phyloP scores from a whole-genome alignment of 2,797 vertebrate species.

The Nyctalus aviator region DNA sequence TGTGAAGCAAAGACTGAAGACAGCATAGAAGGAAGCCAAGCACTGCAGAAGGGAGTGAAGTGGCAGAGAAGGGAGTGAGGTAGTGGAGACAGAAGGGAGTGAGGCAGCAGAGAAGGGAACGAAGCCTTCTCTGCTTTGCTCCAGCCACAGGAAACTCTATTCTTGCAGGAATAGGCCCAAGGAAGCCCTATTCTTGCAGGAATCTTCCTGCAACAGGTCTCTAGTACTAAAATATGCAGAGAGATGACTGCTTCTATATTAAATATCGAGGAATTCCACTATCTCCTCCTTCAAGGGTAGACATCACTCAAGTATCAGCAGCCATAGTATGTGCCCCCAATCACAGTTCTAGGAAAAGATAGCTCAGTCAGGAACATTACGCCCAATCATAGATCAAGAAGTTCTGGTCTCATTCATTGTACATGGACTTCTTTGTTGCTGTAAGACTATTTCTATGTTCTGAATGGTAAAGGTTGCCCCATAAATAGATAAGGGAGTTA shows the following conservation, averaged over 20 bases:
- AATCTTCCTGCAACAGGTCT: no score
- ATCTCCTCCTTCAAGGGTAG: not conserved
- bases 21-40: no score
- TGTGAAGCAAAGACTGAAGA: no score
- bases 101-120: no score
- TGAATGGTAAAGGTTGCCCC: slow-evolving; percentile 17
- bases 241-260: not conserved
- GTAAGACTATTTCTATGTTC: slow-evolving; percentile 47
- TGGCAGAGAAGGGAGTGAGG: no score
- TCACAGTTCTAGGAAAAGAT: slow-evolving; percentile 8
- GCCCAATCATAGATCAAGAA: not conserved
- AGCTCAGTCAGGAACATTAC: not conserved
- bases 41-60: no score
- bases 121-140: no score
- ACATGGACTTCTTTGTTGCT: not conserved
- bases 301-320: not conserved
- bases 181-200: no score
- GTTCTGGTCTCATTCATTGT: not conserved
- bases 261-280: slow-evolving; percentile 27
- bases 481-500: slow-evolving; percentile 25
- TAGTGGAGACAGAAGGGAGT: no score
- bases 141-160: no score
- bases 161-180: no score
- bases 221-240: not conserved
- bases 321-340: not conserved